phyloP scores from a whole-genome alignment of 2,888 invertebrate species.

The Idaea aversata region DNA sequence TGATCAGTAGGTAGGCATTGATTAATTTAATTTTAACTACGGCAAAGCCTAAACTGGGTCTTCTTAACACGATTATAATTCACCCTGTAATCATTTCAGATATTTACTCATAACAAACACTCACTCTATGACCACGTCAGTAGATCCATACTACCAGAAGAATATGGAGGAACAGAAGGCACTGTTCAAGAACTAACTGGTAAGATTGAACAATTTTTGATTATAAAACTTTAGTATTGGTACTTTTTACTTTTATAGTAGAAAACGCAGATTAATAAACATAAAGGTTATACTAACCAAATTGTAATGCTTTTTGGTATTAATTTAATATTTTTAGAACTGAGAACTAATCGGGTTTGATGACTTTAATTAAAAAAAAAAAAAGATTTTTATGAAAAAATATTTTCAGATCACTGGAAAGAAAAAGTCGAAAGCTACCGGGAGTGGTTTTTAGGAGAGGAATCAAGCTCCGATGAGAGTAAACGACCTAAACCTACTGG shows the following conservation, averaged over 20 bases:
- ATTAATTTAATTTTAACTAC: too few relatives aligned
- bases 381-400: neutral
- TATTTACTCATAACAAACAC: constrained; percentile 17
- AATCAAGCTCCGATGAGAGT: constrained; percentile 19
- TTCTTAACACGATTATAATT: neutral
- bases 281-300: too few relatives aligned
- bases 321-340: too few relatives aligned
- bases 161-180: constrained; percentile 28
- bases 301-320: too few relatives aligned
- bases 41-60: too few relatives aligned
- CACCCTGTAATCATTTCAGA: constrained; percentile 15
- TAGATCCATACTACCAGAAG: constrained; percentile 23
- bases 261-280: too few relatives aligned
- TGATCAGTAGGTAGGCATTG: too few relatives aligned
- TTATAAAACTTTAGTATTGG: too few relatives aligned
- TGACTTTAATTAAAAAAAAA: neutral
- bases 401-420: constrained; percentile 19
- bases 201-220: constrained; percentile 10
- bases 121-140: constrained; percentile 20
- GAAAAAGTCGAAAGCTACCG: constrained; percentile 17
- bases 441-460: constrained; percentile 21
- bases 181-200: constrained; percentile 24
- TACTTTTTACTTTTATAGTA: too few relatives aligned
- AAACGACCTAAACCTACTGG: constrained; percentile 15
- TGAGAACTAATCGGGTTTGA: too few relatives aligned